Base-by-base conservation (phyloP, 1,140 invertebrate species). In the Propsilocerus akamusi region DNA sequence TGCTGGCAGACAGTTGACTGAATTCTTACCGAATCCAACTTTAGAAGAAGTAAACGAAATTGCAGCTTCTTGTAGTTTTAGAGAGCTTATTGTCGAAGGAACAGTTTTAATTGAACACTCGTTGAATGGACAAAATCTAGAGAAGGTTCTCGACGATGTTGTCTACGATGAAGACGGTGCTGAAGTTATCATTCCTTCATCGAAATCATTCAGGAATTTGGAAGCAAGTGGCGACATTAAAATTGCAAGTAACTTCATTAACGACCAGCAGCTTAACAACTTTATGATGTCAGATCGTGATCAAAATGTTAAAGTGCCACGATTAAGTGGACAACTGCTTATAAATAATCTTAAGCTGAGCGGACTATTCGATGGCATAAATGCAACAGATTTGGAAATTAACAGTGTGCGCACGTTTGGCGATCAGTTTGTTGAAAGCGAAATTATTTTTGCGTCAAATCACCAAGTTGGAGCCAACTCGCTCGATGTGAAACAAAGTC, bases 1-100 rank as follows among this genome's bases (percentile, higher is more conserved):
- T 24, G 61, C 60, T 25, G 70, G 69, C 4, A 54, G 58, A 46
- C 56, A 62, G 26, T 53, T 67, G 10, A 61, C 64, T 26, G 58
- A 68, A 22, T 64, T 70, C 11, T 54, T 68, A 3, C 48, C 62
- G 24, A 73, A 72, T 60, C 66, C 67, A 34, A 62, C 58, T 0
- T 30, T 73, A 2, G 24, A 53, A 22, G 62, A 70, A 11, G 51
- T 60, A 0, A 60, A 60, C 6, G 48, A 57, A 12, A 58, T 73
- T 6, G 58, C 56, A n/a, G 58, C 68, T 0, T 64, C 60, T 50
- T 63, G 66, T 12, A 61, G 65, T 53, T 73, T 74, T 49, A 54
- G 58, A 12, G 52, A 64, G 20, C 54, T 74, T 2, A 49, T 65
- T 53, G 63, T 74, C 0, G 53, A 62, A 8, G 72, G 72, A 11